Conservation (phyloP, 2,888 invertebrate genomes). For the Tenthredo distinguenda region DNA sequence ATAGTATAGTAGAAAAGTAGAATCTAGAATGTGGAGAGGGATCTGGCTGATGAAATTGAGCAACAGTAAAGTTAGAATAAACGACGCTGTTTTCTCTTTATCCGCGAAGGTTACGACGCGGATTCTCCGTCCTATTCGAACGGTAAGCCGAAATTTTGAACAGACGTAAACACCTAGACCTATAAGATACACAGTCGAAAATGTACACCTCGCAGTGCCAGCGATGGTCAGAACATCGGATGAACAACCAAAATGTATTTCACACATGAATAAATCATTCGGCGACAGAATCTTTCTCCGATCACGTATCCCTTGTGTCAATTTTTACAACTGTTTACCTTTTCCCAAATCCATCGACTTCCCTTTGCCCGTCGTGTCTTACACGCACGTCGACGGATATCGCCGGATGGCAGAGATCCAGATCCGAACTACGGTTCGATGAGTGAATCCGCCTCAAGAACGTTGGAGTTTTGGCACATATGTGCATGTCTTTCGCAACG, state of each 20-base stretch:
- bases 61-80: not conserved
- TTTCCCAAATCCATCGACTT: not conserved
- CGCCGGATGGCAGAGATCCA: not conserved
- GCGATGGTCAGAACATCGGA: not conserved
- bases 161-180: not conserved
- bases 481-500: not conserved
- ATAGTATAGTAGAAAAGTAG: not conserved
- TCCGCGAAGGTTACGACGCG: slow-evolving; percentile 10
- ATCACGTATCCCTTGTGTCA: not conserved
- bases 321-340: slow-evolving; percentile 14
- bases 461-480: slow-evolving; percentile 21
- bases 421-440: not conserved
- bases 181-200: not conserved
- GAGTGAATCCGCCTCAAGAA: not conserved
- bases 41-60: not conserved
- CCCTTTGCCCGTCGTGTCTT: not conserved
- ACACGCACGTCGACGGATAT: not conserved
- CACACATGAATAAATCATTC: not conserved
- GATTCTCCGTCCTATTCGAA: not conserved
- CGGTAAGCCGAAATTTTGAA: not conserved
- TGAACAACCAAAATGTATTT: slow-evolving; percentile 22
- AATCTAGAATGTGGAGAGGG: not conserved
- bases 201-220: not conserved
- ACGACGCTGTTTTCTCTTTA: not conserved
- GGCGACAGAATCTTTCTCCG: not conserved